Percentiles rank a stretch among this genome's conserved stretches.
Evolutionary conservation across 2,888 invertebrate genomes (phyloP).

Genomic region (Ophion ventricosus): DNA sequence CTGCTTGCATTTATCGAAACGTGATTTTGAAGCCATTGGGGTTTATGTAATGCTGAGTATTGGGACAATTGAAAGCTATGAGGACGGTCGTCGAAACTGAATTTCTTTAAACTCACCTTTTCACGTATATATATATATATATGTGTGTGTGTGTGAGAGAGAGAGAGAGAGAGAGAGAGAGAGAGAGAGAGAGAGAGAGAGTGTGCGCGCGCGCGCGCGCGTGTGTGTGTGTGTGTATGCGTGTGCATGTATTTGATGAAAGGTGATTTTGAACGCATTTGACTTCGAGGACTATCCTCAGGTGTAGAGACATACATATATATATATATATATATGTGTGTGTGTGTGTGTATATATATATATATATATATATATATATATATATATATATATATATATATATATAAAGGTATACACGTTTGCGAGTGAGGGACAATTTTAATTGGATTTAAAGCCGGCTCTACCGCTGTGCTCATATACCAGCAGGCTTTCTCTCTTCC

Average conservation of each 20-base stretch:
- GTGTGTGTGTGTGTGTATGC: too few relatives aligned
- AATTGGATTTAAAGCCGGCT: slow-evolving; percentile 68
- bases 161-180: too few relatives aligned
- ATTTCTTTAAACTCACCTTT: neutral
- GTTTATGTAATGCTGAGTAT: neutral
- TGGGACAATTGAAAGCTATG: neutral
- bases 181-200: too few relatives aligned
- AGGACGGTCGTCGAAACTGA: neutral
- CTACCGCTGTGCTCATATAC: slow-evolving; percentile 48
- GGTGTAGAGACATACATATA: too few relatives aligned
- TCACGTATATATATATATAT: too few relatives aligned
- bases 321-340: neutral
- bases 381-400: neutral
- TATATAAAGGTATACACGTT: slow-evolving; percentile 19
- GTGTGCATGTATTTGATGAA: neutral
- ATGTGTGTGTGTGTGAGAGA: too few relatives aligned
- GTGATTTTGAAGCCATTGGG: neutral
- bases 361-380: too few relatives aligned
- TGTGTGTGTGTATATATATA: neutral
- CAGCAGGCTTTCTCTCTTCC: slow-evolving; percentile 33
- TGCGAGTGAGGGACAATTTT: slow-evolving; percentile 62
- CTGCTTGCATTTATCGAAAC: too few relatives aligned
- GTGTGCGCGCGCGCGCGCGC: too few relatives aligned
- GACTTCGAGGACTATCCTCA: neutral
- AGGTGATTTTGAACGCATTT: neutral